Conservation (phyloP, 1,140 invertebrate species). For the Schlechtendalia chinensis region DNA sequence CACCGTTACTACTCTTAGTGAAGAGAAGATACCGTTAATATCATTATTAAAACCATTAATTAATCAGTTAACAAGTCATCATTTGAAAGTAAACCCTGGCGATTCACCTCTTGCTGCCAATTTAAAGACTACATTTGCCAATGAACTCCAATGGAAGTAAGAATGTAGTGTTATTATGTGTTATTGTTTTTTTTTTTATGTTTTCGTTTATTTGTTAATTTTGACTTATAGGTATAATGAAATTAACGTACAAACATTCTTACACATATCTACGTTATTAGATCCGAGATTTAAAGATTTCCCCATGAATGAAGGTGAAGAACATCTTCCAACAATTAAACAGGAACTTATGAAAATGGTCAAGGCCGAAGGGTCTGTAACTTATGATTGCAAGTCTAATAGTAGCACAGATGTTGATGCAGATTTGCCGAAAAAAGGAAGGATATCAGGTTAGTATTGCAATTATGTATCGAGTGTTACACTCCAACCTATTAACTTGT, state of each 20-base stretch:
- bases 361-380: slow-evolving; percentile 46
- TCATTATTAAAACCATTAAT: slow-evolving; percentile 61
- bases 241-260: slow-evolving; percentile 56
- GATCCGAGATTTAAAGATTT: slow-evolving; percentile 62
- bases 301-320: slow-evolving; percentile 44
- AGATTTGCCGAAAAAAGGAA: slow-evolving; percentile 8
- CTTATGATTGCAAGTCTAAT: slow-evolving; percentile 8
- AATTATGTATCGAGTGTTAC: too few species aligned
- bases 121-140: slow-evolving; percentile 58
- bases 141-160: slow-evolving; percentile 58
- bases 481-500: too few species aligned
- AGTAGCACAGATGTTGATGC: not conserved
- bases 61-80: slow-evolving; percentile 59
- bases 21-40: slow-evolving; percentile 61
- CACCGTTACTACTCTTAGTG: slow-evolving; percentile 61
- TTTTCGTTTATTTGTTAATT: not conserved
- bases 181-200: not conserved
- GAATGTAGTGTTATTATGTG: not conserved
- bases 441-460: not conserved
- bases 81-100: slow-evolving; percentile 58
- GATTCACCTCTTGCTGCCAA: slow-evolving; percentile 57
- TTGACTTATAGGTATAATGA: slow-evolving; percentile 56
- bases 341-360: slow-evolving; percentile 51
- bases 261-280: slow-evolving; percentile 60
- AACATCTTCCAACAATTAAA: slow-evolving; percentile 42